Conservation (phyloP, 2,888 invertebrate genomes). For the Amphipoea oculea region DNA sequence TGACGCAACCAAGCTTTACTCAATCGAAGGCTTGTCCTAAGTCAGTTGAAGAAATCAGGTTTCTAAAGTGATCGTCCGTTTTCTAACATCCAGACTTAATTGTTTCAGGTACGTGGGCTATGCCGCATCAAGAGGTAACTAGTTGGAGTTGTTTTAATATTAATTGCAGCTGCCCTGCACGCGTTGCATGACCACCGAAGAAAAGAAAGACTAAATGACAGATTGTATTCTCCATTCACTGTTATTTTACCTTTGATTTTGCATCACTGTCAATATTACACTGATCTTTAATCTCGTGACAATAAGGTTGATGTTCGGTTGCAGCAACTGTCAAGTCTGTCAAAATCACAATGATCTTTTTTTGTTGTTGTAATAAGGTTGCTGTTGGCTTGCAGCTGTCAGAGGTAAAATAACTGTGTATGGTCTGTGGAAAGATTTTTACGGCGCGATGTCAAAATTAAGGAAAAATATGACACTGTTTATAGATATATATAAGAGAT, state of each 20-base stretch:
- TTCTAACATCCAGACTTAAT: slow-evolving; percentile 55
- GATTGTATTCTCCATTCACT: neutral
- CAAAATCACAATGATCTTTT: too few species aligned
- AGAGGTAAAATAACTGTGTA: too few species aligned
- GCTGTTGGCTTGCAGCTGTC: too few species aligned
- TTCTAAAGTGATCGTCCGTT: slow-evolving; percentile 48
- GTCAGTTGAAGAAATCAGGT: slow-evolving; percentile 58
- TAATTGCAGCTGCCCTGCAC: slow-evolving; percentile 9
- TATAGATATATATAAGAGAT: neutral
- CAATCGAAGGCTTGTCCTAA: slow-evolving; percentile 49
- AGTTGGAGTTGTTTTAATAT: slow-evolving; percentile 25
- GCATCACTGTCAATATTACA: neutral
- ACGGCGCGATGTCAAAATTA: neutral
- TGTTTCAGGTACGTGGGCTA: slow-evolving; percentile 57
- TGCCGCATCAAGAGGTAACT: slow-evolving; percentile 20
- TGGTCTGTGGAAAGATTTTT: neutral
- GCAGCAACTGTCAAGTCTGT: too few species aligned
- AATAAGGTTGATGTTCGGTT: too few species aligned
- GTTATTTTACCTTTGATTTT: neutral
- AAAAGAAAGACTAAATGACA: neutral
- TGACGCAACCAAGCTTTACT: slow-evolving; percentile 44
- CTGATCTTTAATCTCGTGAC: neutral
- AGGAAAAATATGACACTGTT: neutral
- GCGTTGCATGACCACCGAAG: neutral
- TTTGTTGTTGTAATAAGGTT: too few species aligned